These are phyloP conservation scores for Calypte anna DNA, from an alignment of 2,113 vertebrate genomes.

Conservation along the genomic window DNA sequence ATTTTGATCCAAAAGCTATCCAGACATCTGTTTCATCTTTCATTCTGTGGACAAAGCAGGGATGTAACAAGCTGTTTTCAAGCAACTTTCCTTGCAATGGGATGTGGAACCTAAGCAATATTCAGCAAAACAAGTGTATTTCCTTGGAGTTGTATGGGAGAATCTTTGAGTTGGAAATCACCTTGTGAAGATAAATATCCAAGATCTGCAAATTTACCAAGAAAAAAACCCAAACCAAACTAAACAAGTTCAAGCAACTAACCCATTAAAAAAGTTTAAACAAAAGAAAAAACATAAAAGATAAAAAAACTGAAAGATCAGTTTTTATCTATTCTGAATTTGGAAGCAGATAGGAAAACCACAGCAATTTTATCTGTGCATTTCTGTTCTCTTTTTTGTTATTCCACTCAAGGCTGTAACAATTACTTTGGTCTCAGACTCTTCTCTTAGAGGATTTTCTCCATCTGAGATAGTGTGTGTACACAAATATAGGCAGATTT, in stretches of 20 bases:
- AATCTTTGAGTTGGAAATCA: background rate
- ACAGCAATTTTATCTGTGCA: background rate
- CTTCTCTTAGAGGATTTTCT: background rate
- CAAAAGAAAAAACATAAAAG: background rate
- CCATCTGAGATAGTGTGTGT: background rate
- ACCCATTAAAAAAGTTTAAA: rapidly evolving
- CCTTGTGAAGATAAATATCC: background rate
- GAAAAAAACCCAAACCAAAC: background rate
- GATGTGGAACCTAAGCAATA: background rate
- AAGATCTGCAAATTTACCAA: background rate
- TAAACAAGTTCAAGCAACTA: background rate
- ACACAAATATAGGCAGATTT: background rate
- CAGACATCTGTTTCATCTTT: background rate
- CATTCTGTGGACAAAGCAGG: background rate
- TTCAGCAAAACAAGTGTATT: background rate
- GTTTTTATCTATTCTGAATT: rapidly evolving
- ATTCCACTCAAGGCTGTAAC: background rate
- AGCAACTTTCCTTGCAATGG: background rate
- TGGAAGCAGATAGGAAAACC: background rate
- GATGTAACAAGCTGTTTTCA: background rate
- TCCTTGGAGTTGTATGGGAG: rapidly evolving
- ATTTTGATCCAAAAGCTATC: background rate
- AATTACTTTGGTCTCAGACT: background rate
- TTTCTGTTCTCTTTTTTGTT: background rate
- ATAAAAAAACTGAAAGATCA: background rate